Conservation (phyloP, 1,140 invertebrate genomes). For the Tetranychus urticae region DNA sequence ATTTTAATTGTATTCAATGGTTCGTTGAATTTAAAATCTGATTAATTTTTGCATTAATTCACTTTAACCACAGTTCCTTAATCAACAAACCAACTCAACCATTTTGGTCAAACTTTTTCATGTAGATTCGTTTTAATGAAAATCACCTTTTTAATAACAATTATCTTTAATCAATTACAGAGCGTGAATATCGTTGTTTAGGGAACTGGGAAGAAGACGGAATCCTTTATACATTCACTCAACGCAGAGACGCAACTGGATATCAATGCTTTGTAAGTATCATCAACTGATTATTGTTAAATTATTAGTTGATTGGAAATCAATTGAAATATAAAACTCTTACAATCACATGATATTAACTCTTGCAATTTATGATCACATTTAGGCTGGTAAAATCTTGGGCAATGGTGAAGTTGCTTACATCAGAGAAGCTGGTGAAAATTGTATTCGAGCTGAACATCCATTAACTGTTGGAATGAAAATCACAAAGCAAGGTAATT, state of each 20-base stretch:
- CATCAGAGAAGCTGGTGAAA: conserved; percentile 42
- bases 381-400: conserved; percentile 32
- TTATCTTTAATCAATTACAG: conserved; percentile 17
- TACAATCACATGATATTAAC: not conserved
- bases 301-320: not conserved
- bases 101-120: not conserved
- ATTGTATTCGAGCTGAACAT: conserved; percentile 36
- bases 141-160: no score
- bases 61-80: not conserved
- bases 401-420: conserved; percentile 33
- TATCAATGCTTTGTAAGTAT: conserved; percentile 38
- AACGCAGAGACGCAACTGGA: conserved; percentile 33
- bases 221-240: conserved; percentile 40
- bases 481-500: conserved; percentile 26
- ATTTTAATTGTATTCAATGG: no score
- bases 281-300: not conserved
- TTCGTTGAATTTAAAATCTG: not conserved
- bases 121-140: no score
- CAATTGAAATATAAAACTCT: not conserved
- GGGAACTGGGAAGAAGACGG: conserved; percentile 42
- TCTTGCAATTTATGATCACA: not conserved
- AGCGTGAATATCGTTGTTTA: conserved; percentile 40
- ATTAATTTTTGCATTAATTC: not conserved
- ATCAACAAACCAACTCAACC: not conserved
- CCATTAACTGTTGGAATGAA: conserved; percentile 37